These are phyloP conservation scores for Pogonophryne albipinna DNA, from an alignment of 2,797 vertebrate species.

Conservation along the genomic window DNA sequence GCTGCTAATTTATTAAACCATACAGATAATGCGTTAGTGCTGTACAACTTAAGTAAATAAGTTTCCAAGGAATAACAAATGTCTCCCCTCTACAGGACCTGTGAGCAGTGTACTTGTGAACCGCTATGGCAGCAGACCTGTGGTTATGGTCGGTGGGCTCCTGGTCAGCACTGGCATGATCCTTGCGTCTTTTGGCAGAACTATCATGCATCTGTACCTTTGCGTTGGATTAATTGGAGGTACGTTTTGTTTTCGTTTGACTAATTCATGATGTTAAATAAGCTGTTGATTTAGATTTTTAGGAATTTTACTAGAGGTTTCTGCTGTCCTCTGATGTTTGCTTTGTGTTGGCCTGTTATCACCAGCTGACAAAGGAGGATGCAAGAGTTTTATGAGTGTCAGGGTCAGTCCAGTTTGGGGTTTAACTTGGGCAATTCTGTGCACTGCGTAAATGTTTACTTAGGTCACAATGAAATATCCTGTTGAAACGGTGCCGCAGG, in stretches of 20 bases:
- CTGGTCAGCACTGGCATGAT: conserved; percentile 86
- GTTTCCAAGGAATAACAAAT: not conserved
- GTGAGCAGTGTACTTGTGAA: conserved; percentile 89
- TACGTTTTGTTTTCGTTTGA: conserved; percentile 53
- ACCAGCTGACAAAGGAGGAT: conserved; percentile 26
- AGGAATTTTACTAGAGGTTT: not conserved
- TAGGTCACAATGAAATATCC: not conserved
- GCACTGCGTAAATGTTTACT: conserved; percentile 6
- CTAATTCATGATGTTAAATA: not conserved
- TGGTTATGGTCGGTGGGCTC: conserved; percentile 87
- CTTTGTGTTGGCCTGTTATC: conserved; percentile 14
- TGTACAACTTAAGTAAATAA: not conserved
- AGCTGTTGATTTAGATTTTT: not conserved
- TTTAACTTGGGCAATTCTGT: not conserved
- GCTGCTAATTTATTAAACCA: not conserved
- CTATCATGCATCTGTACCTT: conserved; percentile 88
- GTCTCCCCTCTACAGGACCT: conserved; percentile 78
- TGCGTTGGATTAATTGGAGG: conserved; percentile 89
- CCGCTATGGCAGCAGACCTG: conserved; percentile 88
- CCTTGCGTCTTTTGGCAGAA: conserved; percentile 85
- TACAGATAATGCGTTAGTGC: not conserved
- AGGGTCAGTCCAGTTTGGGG: conserved; percentile 10
- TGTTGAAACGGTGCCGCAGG: not conserved
- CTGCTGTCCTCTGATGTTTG: conserved; percentile 19
- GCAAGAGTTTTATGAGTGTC: conserved; percentile 10